Evolutionary conservation across 2,888 invertebrate species (phyloP).

Genomic region (Tiliacea aurago): DNA sequence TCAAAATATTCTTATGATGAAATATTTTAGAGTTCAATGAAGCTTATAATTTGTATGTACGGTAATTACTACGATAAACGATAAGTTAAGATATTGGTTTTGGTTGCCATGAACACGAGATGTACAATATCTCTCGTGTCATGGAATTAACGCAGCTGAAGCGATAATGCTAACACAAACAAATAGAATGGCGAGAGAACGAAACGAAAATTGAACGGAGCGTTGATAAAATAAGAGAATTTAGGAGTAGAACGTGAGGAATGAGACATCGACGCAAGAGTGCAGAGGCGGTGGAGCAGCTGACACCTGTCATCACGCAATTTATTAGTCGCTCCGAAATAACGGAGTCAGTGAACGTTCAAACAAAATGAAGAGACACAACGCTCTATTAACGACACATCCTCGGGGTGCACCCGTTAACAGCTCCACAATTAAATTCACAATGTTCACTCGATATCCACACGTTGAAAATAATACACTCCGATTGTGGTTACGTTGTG

Average conservation of each 20-base stretch:
- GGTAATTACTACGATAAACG: conserved; percentile 18
- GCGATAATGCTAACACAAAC: conserved; percentile 82
- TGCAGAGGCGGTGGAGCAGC: conserved; percentile 90
- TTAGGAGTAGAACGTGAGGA: conserved; percentile 89
- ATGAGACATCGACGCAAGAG: conserved; percentile 91
- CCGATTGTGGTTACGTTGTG: conserved; percentile 49
- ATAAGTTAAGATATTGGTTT: conserved; percentile 32
- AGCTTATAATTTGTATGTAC: conserved; percentile 29
- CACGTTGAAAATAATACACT: conserved; percentile 63
- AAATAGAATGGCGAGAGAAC: conserved; percentile 85
- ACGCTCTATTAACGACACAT: conserved; percentile 89
- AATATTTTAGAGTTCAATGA: conserved; percentile 46
- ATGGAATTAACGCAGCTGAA: conserved; percentile 77
- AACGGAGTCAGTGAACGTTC: conserved; percentile 89
- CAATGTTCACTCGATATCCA: conserved; percentile 72
- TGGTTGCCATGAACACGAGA: conserved; percentile 28
- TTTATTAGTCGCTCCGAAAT: conserved; percentile 90
- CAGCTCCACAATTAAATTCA: conserved; percentile 83
- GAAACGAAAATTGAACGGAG: conserved; percentile 89
- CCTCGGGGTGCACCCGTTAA: conserved; percentile 82
- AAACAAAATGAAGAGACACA: conserved; percentile 89
- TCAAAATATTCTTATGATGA: conserved; percentile 29
- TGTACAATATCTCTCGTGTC: conserved; percentile 64
- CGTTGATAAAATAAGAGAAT: conserved; percentile 91
- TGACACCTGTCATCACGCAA: conserved; percentile 91